Conservation (phyloP, 2,888 invertebrate genomes). For the Terebella lapidaria region DNA sequence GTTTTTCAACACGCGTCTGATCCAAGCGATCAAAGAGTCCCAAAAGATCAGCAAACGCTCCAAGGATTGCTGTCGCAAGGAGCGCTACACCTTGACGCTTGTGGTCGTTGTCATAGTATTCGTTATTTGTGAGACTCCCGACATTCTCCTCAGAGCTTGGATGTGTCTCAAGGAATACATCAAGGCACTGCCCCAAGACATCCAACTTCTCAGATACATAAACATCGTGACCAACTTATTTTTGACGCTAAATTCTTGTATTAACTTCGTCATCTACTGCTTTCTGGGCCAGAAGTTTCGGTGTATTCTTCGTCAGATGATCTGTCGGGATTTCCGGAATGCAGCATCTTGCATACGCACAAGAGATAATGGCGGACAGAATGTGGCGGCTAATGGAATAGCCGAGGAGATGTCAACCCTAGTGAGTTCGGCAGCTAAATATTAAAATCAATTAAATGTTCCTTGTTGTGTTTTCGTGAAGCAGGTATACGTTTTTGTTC, state of each 20-base stretch:
- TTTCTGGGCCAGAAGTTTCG: constrained; percentile 24
- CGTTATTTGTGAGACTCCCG: constrained; percentile 24
- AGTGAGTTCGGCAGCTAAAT: no score
- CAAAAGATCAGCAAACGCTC: background rate
- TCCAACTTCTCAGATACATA: constrained; percentile 17
- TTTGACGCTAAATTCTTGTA: constrained; percentile 25
- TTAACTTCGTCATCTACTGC: constrained; percentile 28
- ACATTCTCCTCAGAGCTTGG: constrained; percentile 23
- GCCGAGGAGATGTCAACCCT: background rate
- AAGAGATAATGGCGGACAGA: background rate
- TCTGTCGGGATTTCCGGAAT: constrained; percentile 8
- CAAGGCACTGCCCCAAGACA: background rate
- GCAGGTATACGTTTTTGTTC: no score
- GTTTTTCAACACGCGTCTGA: constrained; percentile 24
- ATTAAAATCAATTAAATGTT: no score
- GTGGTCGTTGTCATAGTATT: constrained; percentile 25
- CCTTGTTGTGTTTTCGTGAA: no score
- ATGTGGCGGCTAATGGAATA: background rate
- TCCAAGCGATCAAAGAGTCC: constrained; percentile 21
- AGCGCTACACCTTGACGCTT: constrained; percentile 22
- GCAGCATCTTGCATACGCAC: background rate
- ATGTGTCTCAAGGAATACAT: constrained; percentile 13
- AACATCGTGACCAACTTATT: constrained; percentile 23
- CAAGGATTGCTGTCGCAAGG: constrained; percentile 4
- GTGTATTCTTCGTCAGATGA: constrained; percentile 18